Conservation (phyloP, 2,888 invertebrate genomes). For the Isoperla grammatica region DNA sequence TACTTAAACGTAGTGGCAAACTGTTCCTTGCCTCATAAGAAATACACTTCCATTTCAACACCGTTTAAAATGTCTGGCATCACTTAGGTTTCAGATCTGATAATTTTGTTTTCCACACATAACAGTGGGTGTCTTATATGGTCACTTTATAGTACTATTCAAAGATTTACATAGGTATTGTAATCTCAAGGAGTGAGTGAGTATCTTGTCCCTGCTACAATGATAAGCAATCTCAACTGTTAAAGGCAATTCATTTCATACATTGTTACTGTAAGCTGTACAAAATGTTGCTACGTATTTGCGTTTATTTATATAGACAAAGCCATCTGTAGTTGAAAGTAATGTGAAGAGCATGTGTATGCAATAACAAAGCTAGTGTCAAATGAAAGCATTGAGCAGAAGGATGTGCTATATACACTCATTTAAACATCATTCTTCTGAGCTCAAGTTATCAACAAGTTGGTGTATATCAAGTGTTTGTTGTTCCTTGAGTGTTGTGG, state of each 20-base stretch:
- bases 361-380: slow-evolving; percentile 8
- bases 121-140: background rate
- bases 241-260: background rate
- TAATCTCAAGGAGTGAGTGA: too few relatives aligned
- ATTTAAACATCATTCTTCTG: background rate
- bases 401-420: background rate
- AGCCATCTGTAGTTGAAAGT: background rate
- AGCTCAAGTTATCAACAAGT: too few relatives aligned
- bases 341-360: background rate
- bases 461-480: too few relatives aligned
- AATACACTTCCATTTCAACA: background rate
- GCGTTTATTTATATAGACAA: background rate
- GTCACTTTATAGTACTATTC: too few relatives aligned
- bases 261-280: slow-evolving; percentile 2
- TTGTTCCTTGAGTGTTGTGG: too few relatives aligned
- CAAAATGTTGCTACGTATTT: background rate
- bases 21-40: background rate
- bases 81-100: background rate
- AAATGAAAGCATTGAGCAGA: background rate
- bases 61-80: background rate
- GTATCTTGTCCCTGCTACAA: background rate
- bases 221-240: background rate
- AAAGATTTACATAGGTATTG: too few relatives aligned
- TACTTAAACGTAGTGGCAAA: background rate
- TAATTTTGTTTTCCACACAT: background rate